Percentiles rank a stretch among this genome's conserved stretches.
Evolutionary conservation across 1,140 invertebrate genomes (phyloP).

Genomic region (Zophobas morio): DNA sequence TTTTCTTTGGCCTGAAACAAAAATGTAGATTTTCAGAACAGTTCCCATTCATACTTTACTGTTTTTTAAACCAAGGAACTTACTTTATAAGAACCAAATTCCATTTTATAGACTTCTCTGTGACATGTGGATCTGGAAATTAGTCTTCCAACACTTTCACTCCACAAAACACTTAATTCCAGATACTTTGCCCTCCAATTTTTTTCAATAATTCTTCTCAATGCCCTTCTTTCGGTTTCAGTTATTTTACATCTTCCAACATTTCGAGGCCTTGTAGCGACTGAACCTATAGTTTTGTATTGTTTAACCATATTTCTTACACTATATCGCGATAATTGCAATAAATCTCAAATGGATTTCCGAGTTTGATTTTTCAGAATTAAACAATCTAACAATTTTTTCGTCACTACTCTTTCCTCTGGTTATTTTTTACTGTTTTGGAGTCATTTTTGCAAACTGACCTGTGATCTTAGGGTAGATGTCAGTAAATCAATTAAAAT

Average conservation of each 20-base stretch:
- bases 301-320: too few relatives aligned
- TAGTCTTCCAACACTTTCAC: background rate
- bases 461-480: too few relatives aligned
- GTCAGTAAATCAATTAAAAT: background rate
- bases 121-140: background rate
- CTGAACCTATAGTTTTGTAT: background rate
- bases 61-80: background rate
- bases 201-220: background rate
- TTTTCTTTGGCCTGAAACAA: background rate
- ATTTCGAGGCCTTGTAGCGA: background rate
- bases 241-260: background rate
- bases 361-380: background rate
- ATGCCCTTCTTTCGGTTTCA: background rate
- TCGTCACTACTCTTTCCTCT: background rate
- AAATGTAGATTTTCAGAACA: background rate
- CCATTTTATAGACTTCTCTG: background rate
- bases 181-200: background rate
- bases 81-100: background rate
- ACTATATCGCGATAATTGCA: too few relatives aligned
- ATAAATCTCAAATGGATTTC: background rate
- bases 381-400: constrained; percentile 1
- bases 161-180: background rate
- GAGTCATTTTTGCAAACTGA: too few relatives aligned
- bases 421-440: background rate
- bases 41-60: background rate